Conservation (phyloP, 1,140 invertebrate species). For the Calosoma granatense region DNA sequence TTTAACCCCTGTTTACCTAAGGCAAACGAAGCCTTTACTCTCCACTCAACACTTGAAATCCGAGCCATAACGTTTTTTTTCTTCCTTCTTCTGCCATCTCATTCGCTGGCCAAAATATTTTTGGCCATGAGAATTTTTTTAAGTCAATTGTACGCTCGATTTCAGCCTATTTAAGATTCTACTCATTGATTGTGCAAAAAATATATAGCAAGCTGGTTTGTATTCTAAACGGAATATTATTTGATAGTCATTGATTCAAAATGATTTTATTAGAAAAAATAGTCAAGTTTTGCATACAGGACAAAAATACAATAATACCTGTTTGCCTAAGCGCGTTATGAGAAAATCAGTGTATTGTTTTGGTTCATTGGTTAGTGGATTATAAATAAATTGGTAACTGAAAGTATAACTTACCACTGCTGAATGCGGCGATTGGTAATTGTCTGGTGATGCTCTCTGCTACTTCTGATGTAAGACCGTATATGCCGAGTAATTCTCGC, state of each 20-base stretch:
- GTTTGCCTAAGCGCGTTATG: too few species aligned
- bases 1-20: conserved; percentile 4
- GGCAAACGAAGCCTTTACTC: background rate
- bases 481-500: conserved; percentile 62
- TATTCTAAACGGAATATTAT: too few species aligned
- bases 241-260: too few species aligned
- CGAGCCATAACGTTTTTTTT: background rate
- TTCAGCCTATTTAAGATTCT: background rate
- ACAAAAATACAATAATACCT: too few species aligned
- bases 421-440: conserved; percentile 35
- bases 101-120: too few species aligned
- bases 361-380: too few species aligned
- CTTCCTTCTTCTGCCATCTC: too few species aligned
- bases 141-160: background rate
- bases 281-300: too few species aligned
- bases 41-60: background rate
- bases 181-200: too few species aligned
- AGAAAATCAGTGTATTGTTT: too few species aligned
- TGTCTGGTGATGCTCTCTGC: conserved; percentile 47
- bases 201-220: too few species aligned
- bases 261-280: too few species aligned
- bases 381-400: background rate
- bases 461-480: conserved; percentile 52
- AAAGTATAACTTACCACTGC: conserved; percentile 26
- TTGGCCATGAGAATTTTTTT: background rate